Conservation (phyloP, 1,140 invertebrate species). For the Apis dorsata region DNA sequence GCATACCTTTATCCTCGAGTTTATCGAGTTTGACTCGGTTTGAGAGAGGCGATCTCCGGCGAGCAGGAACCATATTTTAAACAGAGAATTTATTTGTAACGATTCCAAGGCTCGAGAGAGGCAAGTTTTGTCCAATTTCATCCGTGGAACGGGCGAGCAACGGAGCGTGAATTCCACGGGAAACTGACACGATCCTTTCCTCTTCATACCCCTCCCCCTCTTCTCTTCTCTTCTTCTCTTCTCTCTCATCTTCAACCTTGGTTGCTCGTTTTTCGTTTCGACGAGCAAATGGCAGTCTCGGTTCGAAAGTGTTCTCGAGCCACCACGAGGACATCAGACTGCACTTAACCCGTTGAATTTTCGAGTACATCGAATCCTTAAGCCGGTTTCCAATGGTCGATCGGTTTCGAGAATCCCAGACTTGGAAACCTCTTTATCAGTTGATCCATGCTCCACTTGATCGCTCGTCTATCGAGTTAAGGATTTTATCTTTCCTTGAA, state of each 20-base stretch:
- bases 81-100: slow-evolving; percentile 29
- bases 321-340: slow-evolving; percentile 13
- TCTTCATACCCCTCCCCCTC: neutral
- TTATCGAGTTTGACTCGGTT: too few relatives aligned
- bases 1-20: too few relatives aligned
- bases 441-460: neutral
- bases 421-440: neutral
- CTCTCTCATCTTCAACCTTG: too few relatives aligned
- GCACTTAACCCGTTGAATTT: slow-evolving; percentile 43
- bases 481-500: neutral
- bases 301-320: slow-evolving; percentile 25
- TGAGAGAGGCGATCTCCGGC: neutral
- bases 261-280: slow-evolving; percentile 16
- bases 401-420: neutral
- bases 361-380: slow-evolving; percentile 13
- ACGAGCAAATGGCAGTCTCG: slow-evolving; percentile 15
- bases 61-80: neutral
- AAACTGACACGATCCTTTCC: slow-evolving; percentile 22
- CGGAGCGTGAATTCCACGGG: slow-evolving; percentile 42
- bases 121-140: slow-evolving; percentile 33
- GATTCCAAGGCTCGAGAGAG: neutral
- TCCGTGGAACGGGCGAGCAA: slow-evolving; percentile 13
- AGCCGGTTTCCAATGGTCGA: neutral
- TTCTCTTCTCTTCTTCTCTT: too few relatives aligned
- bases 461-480: neutral